A percentile compares a stretch with the other conserved stretches of the same genome.
Conservation (phyloP, 2,888 invertebrate genomes). For the Drosophila stalkeri region DNA sequence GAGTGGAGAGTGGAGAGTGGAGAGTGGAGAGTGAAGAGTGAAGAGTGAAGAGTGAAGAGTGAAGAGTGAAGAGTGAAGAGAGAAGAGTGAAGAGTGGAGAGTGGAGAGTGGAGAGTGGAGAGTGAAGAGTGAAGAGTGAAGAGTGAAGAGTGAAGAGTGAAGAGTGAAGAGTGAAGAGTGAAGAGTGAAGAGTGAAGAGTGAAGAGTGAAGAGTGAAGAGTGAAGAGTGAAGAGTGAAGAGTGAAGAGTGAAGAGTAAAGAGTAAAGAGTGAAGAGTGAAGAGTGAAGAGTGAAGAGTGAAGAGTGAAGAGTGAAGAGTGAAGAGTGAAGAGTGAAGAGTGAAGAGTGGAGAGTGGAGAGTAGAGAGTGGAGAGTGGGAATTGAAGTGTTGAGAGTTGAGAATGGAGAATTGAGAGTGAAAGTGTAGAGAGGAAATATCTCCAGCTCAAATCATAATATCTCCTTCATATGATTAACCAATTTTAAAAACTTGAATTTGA, state of each 20-base stretch:
- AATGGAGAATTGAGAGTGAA: not conserved
- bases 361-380: not conserved
- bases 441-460: not conserved
- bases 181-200: not conserved
- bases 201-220: not conserved
- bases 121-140: not conserved
- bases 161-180: not conserved
- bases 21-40: not conserved
- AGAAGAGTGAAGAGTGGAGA: not conserved
- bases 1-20: not conserved
- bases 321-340: not conserved
- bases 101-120: not conserved
- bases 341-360: not conserved
- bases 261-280: not conserved
- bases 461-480: not conserved
- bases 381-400: no score
- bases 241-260: not conserved
- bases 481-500: not conserved
- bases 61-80: not conserved
- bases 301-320: no score
- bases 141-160: not conserved
- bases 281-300: not conserved
- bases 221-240: not conserved
- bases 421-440: no score
- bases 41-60: not conserved